Base-by-base conservation (phyloP, 2,113 vertebrate genomes). In the Colossoma macropomum region DNA sequence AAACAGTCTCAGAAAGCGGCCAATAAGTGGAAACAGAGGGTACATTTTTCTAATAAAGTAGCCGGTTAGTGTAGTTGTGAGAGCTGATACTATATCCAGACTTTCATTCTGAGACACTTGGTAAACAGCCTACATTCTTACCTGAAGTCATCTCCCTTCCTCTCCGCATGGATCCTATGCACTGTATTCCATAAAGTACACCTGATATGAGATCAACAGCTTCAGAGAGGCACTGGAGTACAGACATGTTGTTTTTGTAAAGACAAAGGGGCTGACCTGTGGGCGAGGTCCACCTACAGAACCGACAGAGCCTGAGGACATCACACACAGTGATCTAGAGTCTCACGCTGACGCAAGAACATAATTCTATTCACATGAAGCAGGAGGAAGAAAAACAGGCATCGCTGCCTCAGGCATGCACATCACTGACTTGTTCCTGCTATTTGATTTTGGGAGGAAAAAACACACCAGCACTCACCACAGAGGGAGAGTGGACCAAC, bases 361-460 rank as follows among this genome's bases (percentile, higher is more conserved):
- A 41, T 59, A 70, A 69, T 83, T 82, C 78, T 17, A 2, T 59
- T 81, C 28, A 68, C 70, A 38, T 8, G 12, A 63, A 50, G 41
- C 41, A 66, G 41, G 30, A 52, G 68, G 78, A 59, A 68, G 68
- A 81, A 84, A 81, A 76, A 25, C 59, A 27, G 54, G 25, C 74
- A 69, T 77, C 72, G 27, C 27, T 7, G 23, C 72, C 27, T 17
- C 60, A 0, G 54, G 82, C 80, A 80, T 65, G 41, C 11, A 4
- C 48, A 50, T 54, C 17, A 34, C 21, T 79, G 1, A 27, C 27
- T 72, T 77, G 45, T 68, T 11, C 28, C 2, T 28, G 41, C 21
- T 41, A 28, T 77, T 80, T 83, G 83, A 77, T 80, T 85, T 45
- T 34, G 48, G 86, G 78, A 82, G 75, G 79, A 74, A 60, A 80